These are phyloP conservation scores for Agrenia bidenticulata DNA, from an alignment of 2,888 invertebrate species.

Conservation along the genomic window DNA sequence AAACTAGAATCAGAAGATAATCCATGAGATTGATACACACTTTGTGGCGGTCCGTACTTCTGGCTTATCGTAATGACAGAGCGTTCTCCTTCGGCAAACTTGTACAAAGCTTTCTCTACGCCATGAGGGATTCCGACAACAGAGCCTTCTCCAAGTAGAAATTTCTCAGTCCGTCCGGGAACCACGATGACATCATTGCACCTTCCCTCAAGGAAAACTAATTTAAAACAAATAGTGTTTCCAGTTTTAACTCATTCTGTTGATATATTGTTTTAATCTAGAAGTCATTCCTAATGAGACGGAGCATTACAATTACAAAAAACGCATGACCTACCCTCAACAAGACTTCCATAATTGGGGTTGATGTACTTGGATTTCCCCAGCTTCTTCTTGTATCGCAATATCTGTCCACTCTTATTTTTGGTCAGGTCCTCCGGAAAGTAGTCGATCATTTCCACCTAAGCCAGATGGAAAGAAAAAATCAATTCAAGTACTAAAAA, in stretches of 20 bases:
- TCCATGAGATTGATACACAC: conserved; percentile 68
- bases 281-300: too few species aligned
- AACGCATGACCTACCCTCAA: conserved; percentile 69
- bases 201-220: conserved; percentile 73
- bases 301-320: conserved; percentile 49
- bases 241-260: too few species aligned
- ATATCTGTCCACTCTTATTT: conserved; percentile 78
- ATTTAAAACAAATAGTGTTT: too few species aligned
- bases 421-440: conserved; percentile 85
- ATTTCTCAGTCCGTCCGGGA: conserved; percentile 79
- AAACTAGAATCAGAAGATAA: conserved; percentile 78
- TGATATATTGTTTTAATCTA: too few species aligned
- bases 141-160: conserved; percentile 81
- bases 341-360: conserved; percentile 80
- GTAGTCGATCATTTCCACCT: conserved; percentile 86
- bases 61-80: conserved; percentile 72
- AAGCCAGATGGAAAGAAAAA: conserved; percentile 49
- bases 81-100: conserved; percentile 77
- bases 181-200: conserved; percentile 66
- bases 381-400: conserved; percentile 67
- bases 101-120: conserved; percentile 75
- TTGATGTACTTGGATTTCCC: conserved; percentile 67
- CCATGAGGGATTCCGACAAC: conserved; percentile 76
- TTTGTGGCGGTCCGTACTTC: conserved; percentile 75
- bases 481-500: neutral